Base-by-base conservation (phyloP, 1,140 invertebrate genomes). In the Semibalanus balanoides region DNA sequence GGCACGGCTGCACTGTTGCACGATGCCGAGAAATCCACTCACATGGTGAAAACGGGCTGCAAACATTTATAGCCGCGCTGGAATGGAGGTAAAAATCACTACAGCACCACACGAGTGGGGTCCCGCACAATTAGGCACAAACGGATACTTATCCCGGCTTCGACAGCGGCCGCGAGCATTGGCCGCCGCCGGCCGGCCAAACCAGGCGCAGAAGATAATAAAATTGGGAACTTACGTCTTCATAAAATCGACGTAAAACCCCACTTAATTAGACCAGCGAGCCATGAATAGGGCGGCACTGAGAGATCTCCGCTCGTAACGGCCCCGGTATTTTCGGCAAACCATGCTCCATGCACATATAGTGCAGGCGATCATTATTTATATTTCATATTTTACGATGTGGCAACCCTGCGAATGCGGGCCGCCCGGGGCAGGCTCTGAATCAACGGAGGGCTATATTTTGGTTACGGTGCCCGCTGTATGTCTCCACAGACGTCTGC, bases 331-430 rank as follows among this genome's bases (percentile, higher is more conserved):
- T 64, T 64, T 64, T 64, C 51, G 22, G 51, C 51, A 64, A 64
- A 64, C 51, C 51, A 25, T 64, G 51, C 51, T 7, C 51, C 7
- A 64, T 64, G 51, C 51, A 64, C 51, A 64, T 64, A 64, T 64
- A 64, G 51, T 64, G 51, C 51, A 25, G 51, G 22, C 11, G 1
- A 64, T 64, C 51, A 64, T 64, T 64, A 64, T 64, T 64, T 64
- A 64, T 64, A 64, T 64, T 64, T 64, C 51, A 64, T 64, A 64
- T 64, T 64, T 64, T 64, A 64, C 51, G 51, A 64, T 64, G 51
- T 64, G 51, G 51, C 51, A 64, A 64, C 7, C 51, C 22, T 64
- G 51, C 51, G 22, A 25, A 64, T 25, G 51, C 14, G 14, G 51
- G 22, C 22, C 5, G 3, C 51, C 51, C 11, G 51, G 7, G 51